Conservation (phyloP, 2,888 invertebrate genomes). For the Lepidocyrtinus sp. region DNA sequence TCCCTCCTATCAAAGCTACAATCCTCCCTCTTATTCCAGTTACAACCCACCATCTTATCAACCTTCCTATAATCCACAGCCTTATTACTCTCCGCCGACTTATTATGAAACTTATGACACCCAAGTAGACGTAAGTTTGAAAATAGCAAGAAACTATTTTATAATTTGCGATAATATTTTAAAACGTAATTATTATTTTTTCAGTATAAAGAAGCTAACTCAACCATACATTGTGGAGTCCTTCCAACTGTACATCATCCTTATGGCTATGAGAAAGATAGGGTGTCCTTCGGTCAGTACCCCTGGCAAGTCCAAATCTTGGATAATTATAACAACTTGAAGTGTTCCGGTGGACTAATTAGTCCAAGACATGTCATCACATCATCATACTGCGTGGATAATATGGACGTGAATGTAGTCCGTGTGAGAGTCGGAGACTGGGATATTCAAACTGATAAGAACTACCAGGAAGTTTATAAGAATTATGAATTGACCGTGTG, state of each 20-base stretch:
- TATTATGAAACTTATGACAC: conserved; percentile 68
- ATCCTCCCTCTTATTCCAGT: conserved; percentile 13
- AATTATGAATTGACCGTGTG: conserved; percentile 67
- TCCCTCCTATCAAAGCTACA: conserved; percentile 19
- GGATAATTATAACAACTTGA: conserved; percentile 67
- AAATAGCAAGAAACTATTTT: background rate
- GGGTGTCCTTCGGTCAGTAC: conserved; percentile 67
- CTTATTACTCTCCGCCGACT: conserved; percentile 50
- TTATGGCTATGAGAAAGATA: conserved; percentile 65
- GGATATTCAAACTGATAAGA: conserved; percentile 66
- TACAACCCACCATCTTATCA: conserved; percentile 44
- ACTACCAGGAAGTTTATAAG: conserved; percentile 68
- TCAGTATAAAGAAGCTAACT: conserved; percentile 68
- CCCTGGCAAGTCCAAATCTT: conserved; percentile 69
- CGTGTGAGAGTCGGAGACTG: conserved; percentile 68
- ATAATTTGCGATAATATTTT: background rate
- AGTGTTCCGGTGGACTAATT: conserved; percentile 67
- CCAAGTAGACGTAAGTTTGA: conserved; percentile 62
- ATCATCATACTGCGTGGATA: conserved; percentile 65
- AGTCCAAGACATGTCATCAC: conserved; percentile 68
- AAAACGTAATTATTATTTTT: conserved; percentile 31
- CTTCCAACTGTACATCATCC: conserved; percentile 67
- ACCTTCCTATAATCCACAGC: no score
- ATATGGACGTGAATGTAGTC: conserved; percentile 55
- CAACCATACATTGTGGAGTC: conserved; percentile 66